A percentile compares a stretch with the other conserved stretches of the same genome.
Conservation (phyloP, 2,113 vertebrate species). For the Oncorhynchus masou region DNA sequence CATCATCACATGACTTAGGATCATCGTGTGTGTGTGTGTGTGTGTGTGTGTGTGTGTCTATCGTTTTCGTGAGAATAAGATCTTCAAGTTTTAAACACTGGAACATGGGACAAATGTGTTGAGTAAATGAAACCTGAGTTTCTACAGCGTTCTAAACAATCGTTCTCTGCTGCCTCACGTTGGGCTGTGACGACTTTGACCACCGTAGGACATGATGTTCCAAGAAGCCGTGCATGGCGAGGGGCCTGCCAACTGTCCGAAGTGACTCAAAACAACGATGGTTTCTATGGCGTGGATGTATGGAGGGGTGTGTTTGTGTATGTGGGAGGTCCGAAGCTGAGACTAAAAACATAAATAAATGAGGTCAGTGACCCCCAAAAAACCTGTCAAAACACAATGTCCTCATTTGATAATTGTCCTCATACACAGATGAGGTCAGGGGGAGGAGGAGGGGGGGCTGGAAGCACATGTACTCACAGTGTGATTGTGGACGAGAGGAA, state of each 20-base stretch:
- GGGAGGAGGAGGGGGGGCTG: neutral
- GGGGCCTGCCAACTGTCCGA: constrained; percentile 50
- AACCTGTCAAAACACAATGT: constrained; percentile 62
- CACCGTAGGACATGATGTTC: constrained; percentile 60
- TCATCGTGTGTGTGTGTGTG: no score
- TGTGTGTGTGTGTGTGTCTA: no score
- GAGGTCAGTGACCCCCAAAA: constrained; percentile 57
- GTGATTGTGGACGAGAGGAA: constrained; percentile 1
- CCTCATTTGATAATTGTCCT: constrained; percentile 70
- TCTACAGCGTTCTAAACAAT: constrained; percentile 50
- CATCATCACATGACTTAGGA: no score
- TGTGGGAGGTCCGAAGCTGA: constrained; percentile 13
- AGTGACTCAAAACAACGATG: constrained; percentile 39
- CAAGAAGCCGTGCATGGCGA: constrained; percentile 34
- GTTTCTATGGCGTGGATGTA: constrained; percentile 46
- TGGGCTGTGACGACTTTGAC: constrained; percentile 52
- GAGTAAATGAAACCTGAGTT: no score
- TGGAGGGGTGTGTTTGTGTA: constrained; percentile 24
- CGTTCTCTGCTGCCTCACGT: constrained; percentile 54
- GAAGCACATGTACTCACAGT: neutral
- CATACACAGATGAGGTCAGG: constrained; percentile 65
- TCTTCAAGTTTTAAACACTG: no score
- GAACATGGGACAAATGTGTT: no score
- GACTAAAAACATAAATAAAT: constrained; percentile 50
- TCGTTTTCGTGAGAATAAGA: no score